These are phyloP conservation scores for Theropithecus gelada DNA, from an alignment of 2,113 vertebrate species.

Conservation along the genomic window DNA sequence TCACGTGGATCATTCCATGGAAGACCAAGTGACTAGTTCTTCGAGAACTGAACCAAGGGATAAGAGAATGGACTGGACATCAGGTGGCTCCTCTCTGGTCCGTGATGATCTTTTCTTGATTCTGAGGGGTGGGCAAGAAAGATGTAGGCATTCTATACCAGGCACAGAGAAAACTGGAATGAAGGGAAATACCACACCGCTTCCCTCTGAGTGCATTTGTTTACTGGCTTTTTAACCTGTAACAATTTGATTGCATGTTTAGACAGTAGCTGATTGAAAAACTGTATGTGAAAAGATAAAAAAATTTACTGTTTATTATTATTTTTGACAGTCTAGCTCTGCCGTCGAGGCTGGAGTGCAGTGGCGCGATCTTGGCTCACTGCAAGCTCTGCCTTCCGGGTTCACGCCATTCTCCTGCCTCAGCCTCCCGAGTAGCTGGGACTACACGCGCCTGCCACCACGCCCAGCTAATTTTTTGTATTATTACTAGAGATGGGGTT, in stretches of 20 bases:
- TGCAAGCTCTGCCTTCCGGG: too few species aligned
- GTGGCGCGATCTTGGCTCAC: too few species aligned
- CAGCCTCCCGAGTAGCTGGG: too few species aligned
- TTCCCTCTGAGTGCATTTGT: not conserved
- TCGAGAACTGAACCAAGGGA: not conserved
- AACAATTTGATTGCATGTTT: constrained; percentile 7
- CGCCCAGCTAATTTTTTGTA: too few species aligned
- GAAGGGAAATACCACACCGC: not conserved
- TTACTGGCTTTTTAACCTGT: not conserved
- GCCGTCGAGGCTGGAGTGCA: too few species aligned
- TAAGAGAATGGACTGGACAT: not conserved
- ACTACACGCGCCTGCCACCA: too few species aligned
- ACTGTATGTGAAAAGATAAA: not conserved
- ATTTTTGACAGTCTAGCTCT: too few species aligned
- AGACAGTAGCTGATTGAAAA: constrained; percentile 25
- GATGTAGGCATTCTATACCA: rapidly evolving
- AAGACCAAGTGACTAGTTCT: not conserved
- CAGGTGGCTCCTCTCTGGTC: not conserved
- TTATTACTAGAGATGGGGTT: too few species aligned
- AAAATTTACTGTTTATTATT: not conserved
- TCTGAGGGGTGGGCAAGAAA: not conserved
- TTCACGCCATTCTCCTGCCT: too few species aligned
- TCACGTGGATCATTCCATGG: not conserved
- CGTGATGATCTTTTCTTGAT: not conserved
- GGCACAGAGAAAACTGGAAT: not conserved